phyloP scores from a whole-genome alignment of 2,797 vertebrate species.

The Sebastes jordani region DNA sequence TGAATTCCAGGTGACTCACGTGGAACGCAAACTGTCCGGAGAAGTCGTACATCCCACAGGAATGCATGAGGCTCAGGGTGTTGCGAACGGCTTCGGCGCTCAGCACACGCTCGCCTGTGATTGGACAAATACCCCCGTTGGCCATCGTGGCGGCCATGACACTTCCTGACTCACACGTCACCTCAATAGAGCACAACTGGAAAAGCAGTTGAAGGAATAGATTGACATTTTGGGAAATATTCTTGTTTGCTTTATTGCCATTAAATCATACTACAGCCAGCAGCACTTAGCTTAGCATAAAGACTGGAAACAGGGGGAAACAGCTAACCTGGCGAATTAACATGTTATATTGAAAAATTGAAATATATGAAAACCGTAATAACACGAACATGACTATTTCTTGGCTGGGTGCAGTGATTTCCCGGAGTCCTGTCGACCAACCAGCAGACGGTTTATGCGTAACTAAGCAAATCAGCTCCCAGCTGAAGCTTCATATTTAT shows the following conservation, averaged over 20 bases:
- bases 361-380: too few relatives aligned
- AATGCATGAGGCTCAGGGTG: constrained; percentile 93
- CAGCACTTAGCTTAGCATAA: not conserved
- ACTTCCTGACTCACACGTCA: constrained; percentile 89
- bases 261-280: too few relatives aligned
- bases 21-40: constrained; percentile 93
- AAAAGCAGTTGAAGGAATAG: not conserved
- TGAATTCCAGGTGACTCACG: constrained; percentile 66
- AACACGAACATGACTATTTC: not conserved
- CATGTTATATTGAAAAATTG: not conserved
- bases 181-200: constrained; percentile 91
- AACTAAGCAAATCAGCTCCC: too few relatives aligned
- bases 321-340: not conserved
- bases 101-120: constrained; percentile 88
- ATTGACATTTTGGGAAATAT: not conserved
- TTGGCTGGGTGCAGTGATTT: not conserved
- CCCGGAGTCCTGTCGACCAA: not conserved
- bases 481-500: too few relatives aligned
- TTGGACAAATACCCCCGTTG: constrained; percentile 92
- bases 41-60: constrained; percentile 94
- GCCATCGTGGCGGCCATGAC: constrained; percentile 92
- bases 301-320: not conserved
- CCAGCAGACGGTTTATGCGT: too few relatives aligned
- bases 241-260: not conserved
- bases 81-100: constrained; percentile 90